Conservation (phyloP, 2,113 vertebrate genomes). For the Rhegmatorhina hoffmannsi region DNA sequence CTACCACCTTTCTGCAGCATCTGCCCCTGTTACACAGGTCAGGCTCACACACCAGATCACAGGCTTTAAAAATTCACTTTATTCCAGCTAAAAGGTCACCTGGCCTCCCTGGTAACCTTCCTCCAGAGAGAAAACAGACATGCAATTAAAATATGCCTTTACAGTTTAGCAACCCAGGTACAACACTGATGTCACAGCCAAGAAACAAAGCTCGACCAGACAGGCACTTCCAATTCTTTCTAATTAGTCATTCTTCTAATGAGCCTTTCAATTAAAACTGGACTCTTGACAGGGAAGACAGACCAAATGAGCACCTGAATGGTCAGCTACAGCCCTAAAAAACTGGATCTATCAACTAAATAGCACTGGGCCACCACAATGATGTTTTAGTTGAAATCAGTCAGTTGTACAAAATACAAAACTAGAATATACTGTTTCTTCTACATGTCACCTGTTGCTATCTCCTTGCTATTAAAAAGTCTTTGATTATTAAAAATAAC, state of each 20-base stretch:
- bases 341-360: neutral
- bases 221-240: neutral
- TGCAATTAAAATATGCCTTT: neutral
- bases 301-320: neutral
- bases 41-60: neutral
- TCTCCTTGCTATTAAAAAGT: neutral
- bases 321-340: neutral
- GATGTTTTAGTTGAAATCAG: neutral
- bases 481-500: neutral
- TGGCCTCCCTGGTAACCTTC: neutral
- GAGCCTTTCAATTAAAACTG: neutral
- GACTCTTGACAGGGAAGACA: neutral
- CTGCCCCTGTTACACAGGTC: neutral
- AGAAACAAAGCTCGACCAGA: neutral
- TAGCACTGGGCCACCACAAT: neutral
- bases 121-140: neutral
- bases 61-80: neutral
- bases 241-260: neutral
- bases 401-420: neutral
- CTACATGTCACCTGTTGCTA: neutral
- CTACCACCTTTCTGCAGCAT: neutral
- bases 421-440: neutral
- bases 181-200: neutral
- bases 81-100: neutral
- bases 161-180: neutral